Percentiles rank a stretch among this genome's conserved stretches.
phyloP scores from a whole-genome alignment of 2,797 vertebrate genomes.

The Acanthopagrus latus region DNA sequence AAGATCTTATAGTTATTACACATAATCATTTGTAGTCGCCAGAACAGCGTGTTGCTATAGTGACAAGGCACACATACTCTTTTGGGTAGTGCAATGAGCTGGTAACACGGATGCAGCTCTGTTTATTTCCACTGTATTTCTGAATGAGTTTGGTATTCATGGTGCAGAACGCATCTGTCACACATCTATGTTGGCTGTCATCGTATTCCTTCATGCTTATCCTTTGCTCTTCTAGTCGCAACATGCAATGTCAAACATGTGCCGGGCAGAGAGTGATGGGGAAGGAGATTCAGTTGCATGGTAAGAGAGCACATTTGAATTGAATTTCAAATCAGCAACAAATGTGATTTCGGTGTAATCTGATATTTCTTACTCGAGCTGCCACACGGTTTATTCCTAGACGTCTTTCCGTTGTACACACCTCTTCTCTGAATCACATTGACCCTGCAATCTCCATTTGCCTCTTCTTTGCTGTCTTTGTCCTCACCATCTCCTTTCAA shows the following conservation, averaged over 20 bases:
- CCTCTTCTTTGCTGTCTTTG: slow-evolving; percentile 19
- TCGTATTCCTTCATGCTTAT: slow-evolving; percentile 30
- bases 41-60: slow-evolving; percentile 45
- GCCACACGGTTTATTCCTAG: background rate
- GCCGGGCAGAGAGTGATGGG: background rate
- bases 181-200: slow-evolving; percentile 47
- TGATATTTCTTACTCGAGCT: slow-evolving; percentile 22
- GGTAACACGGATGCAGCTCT: background rate
- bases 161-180: slow-evolving; percentile 31
- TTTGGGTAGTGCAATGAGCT: background rate
- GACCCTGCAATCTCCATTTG: slow-evolving; percentile 19
- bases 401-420: background rate
- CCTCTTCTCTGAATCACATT: slow-evolving; percentile 17
- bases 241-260: slow-evolving; percentile 30
- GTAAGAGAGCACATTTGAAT: slow-evolving; percentile 6
- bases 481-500: slow-evolving; percentile 29
- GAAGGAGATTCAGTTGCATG: background rate
- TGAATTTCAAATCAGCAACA: slow-evolving; percentile 17
- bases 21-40: slow-evolving; percentile 34
- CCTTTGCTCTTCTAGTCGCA: slow-evolving; percentile 27
- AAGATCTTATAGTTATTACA: slow-evolving; percentile 30
- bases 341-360: slow-evolving; percentile 40
- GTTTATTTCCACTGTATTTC: slow-evolving; percentile 20
- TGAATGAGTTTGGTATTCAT: slow-evolving; percentile 37
- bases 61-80: slow-evolving; percentile 42